Conservation (phyloP, 2,888 invertebrate species). For the Pegoplata infirma region DNA sequence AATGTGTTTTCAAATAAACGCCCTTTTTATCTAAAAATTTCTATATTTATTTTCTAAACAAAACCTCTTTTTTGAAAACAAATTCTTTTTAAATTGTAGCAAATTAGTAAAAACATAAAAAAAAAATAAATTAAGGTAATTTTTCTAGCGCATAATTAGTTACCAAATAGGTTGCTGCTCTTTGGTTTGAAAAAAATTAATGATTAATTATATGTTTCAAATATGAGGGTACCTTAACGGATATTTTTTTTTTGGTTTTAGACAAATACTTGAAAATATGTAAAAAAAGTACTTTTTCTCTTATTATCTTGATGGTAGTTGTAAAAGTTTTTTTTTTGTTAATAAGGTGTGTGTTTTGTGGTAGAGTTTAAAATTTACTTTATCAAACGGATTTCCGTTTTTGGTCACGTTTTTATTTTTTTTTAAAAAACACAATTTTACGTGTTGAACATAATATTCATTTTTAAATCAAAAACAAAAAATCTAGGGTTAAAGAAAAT, state of each 20-base stretch:
- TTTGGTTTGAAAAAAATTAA: background rate
- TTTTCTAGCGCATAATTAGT: background rate
- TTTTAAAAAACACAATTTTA: background rate
- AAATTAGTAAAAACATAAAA: background rate
- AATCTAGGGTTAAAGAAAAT: background rate
- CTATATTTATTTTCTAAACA: background rate
- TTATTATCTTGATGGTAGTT: background rate
- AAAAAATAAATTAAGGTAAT: background rate
- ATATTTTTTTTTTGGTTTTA: background rate
- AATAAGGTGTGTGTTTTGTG: background rate
- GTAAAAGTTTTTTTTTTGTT: background rate
- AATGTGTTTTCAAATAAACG: background rate
- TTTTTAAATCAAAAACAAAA: background rate
- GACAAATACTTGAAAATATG: background rate
- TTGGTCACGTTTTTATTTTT: slow-evolving; percentile 41
- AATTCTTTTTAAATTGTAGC: background rate
- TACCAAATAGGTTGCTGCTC: background rate
- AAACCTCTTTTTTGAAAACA: background rate
- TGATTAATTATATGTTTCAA: background rate
- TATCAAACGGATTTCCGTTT: slow-evolving; percentile 57
- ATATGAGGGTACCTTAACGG: background rate
- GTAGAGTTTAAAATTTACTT: slow-evolving; percentile 24
- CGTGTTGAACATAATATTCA: background rate
- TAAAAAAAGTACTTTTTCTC: background rate
- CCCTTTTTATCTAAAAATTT: background rate